A percentile compares a stretch with the other conserved stretches of the same genome.
phyloP scores from a whole-genome alignment of 2,888 invertebrate species.

The Diaprepes abbreviatus region DNA sequence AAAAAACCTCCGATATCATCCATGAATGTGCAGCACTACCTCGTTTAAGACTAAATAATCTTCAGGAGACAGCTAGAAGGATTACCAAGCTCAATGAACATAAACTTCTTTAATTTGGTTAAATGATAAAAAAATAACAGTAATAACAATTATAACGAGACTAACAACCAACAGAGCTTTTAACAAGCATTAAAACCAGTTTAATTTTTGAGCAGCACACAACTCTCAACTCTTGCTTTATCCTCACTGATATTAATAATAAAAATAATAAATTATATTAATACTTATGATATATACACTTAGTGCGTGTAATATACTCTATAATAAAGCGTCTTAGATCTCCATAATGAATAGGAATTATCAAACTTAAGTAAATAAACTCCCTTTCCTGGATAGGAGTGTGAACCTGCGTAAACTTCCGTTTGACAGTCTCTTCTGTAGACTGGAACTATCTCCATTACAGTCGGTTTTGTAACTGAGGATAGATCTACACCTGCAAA shows the following conservation, averaged over 20 bases:
- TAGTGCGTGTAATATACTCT: slow-evolving; percentile 95
- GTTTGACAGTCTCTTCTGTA: slow-evolving; percentile 97
- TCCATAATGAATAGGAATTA: slow-evolving; percentile 98
- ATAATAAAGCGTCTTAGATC: slow-evolving; percentile 99
- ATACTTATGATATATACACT: slow-evolving; percentile 39
- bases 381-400: slow-evolving; percentile 96
- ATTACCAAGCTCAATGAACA: too few relatives aligned
- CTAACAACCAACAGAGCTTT: too few relatives aligned
- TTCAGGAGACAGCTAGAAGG: too few relatives aligned
- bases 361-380: slow-evolving; percentile 99
- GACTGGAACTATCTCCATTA: slow-evolving; percentile 88
- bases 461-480: slow-evolving; percentile 39
- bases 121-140: too few relatives aligned
- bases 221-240: too few relatives aligned
- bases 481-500: slow-evolving; percentile 40
- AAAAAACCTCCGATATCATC: too few relatives aligned
- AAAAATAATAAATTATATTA: slow-evolving; percentile 23
- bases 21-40: too few relatives aligned
- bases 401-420: slow-evolving; percentile 98
- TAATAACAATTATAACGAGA: too few relatives aligned
- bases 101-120: too few relatives aligned
- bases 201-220: too few relatives aligned
- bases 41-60: too few relatives aligned
- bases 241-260: background rate
- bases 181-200: too few relatives aligned